Conservation (phyloP, 2,797 vertebrate species). For the Stomatorhinus walkeri region DNA sequence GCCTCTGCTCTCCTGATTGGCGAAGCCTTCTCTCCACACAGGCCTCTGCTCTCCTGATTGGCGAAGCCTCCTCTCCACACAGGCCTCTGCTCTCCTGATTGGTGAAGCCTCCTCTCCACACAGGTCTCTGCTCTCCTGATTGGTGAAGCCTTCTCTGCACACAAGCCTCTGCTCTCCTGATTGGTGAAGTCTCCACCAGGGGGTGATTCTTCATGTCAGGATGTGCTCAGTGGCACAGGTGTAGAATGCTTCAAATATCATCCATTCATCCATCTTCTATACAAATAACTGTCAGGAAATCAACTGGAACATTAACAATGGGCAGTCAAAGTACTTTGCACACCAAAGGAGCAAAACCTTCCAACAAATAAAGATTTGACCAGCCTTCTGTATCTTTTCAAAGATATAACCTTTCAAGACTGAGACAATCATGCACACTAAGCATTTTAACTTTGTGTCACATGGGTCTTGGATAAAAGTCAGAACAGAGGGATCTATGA, state of each 20-base stretch:
- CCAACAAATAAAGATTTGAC: not conserved
- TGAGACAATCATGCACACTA: not conserved
- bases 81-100: too few species aligned
- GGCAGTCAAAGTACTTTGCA: not conserved
- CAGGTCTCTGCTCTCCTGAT: too few species aligned
- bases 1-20: too few species aligned
- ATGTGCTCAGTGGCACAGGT: not conserved
- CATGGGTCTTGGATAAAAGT: not conserved
- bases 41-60: too few species aligned
- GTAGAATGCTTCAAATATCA: not conserved
- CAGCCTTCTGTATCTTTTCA: not conserved
- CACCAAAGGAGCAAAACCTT: not conserved
- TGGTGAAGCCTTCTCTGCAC: too few species aligned
- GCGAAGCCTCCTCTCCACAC: too few species aligned
- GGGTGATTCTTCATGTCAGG: not conserved
- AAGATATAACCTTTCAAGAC: not conserved
- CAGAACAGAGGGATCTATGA: not conserved
- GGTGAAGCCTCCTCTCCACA: too few species aligned
- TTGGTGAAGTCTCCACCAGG: not conserved
- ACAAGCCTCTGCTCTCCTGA: too few species aligned
- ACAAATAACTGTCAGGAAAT: not conserved
- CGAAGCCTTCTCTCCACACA: too few species aligned
- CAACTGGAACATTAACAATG: not conserved
- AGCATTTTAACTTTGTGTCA: not conserved
- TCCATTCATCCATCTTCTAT: not conserved